These are phyloP conservation scores for Parotocinclus haroldoi DNA, from an alignment of 2,797 vertebrate genomes.

Conservation along the genomic window DNA sequence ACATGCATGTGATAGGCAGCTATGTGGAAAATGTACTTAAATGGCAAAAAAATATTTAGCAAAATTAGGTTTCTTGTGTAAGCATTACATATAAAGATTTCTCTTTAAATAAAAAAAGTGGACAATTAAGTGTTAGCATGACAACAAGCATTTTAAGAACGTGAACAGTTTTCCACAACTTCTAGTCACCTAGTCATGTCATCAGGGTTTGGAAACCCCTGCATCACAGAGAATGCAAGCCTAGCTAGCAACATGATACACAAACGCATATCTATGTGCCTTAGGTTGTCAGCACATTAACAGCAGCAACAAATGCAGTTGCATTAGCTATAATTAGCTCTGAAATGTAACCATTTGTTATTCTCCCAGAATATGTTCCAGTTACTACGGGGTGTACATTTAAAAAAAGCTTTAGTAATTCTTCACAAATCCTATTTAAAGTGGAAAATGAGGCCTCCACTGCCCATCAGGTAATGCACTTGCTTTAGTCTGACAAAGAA, in stretches of 20 bases:
- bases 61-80: no score
- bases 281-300: slow-evolving; percentile 53
- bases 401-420: no score
- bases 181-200: no score
- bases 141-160: no score
- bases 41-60: no score
- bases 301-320: slow-evolving; percentile 34
- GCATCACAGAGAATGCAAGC: no score
- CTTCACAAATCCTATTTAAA: slow-evolving; percentile 53
- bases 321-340: slow-evolving; percentile 62
- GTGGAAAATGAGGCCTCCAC: slow-evolving; percentile 55
- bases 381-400: slow-evolving; percentile 52
- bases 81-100: no score
- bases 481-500: slow-evolving; percentile 59
- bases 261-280: slow-evolving; percentile 55
- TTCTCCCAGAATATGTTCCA: slow-evolving; percentile 36
- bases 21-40: neutral
- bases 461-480: slow-evolving; percentile 54
- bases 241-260: no score
- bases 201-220: no score
- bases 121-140: no score
- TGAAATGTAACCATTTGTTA: slow-evolving; percentile 50
- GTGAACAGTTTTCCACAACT: no score
- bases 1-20: slow-evolving; percentile 4
- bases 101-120: no score